These are phyloP conservation scores for Tipula vernalis DNA, from an alignment of 2,888 invertebrate species.

Conservation along the genomic window DNA sequence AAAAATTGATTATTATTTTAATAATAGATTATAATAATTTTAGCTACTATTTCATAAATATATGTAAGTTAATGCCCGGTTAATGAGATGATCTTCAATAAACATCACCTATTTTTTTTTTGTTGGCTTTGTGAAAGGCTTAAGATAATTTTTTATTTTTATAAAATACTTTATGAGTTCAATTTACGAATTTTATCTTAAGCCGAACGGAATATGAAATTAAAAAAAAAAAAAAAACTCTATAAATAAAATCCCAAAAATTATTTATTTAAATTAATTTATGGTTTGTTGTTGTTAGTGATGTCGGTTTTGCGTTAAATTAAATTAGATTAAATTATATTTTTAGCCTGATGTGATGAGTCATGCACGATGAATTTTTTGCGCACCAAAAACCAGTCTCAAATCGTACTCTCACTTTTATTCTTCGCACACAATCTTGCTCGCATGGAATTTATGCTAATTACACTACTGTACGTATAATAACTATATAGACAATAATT, in stretches of 20 bases:
- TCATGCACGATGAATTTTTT: not conserved
- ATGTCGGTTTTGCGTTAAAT: not conserved
- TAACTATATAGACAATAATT: not conserved
- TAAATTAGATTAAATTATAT: not conserved
- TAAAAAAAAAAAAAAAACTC: too few relatives aligned
- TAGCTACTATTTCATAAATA: not conserved
- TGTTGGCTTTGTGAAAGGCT: not conserved
- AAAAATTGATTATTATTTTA: not conserved
- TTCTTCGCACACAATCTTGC: not conserved
- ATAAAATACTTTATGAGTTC: not conserved
- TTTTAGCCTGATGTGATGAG: not conserved
- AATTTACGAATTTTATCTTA: not conserved
- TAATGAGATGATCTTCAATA: not conserved
- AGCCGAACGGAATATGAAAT: not conserved
- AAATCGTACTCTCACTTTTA: not conserved
- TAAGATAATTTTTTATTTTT: not conserved
- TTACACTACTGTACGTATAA: not conserved
- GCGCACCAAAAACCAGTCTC: not conserved
- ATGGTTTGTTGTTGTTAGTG: not conserved
- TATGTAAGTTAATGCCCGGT: not conserved
- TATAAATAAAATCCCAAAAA: not conserved
- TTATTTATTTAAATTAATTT: not conserved
- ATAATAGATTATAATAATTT: not conserved
- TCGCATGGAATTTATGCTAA: not conserved
- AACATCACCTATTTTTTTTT: not conserved